Percentiles rank a stretch among this genome's conserved stretches.
Evolutionary conservation across 53 echinoderm and acorn worm species (phyloP).

Genomic region (Temnopleurus reevesii): DNA sequence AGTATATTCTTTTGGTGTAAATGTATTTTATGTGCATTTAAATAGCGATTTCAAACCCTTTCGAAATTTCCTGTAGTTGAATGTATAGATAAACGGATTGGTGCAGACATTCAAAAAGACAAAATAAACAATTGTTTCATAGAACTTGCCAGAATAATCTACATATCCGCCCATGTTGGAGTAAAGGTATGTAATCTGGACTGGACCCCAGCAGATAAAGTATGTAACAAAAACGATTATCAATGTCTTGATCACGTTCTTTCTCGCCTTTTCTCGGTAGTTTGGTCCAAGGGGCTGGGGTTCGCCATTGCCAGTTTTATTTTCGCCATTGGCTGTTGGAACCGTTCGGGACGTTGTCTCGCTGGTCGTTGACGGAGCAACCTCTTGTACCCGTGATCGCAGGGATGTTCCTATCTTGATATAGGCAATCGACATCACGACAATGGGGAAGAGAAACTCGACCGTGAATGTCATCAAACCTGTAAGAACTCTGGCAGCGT

Average conservation of each 20-base stretch:
- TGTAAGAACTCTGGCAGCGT: not conserved
- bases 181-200: not conserved
- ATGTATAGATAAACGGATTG: slow-evolving; percentile 75
- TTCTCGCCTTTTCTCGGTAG: not conserved
- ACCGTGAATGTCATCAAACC: slow-evolving; percentile 55
- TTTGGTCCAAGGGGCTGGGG: not conserved
- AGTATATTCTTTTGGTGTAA: no score
- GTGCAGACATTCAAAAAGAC: slow-evolving; percentile 64
- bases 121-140: slow-evolving; percentile 30
- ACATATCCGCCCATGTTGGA: not conserved
- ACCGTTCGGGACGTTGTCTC: not conserved
- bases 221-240: slow-evolving; percentile 29
- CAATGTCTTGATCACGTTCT: slow-evolving; percentile 39
- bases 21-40: no score
- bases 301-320: not conserved
- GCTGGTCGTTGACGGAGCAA: not conserved
- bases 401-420: slow-evolving; percentile 46
- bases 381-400: not conserved
- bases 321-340: not conserved
- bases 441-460: slow-evolving; percentile 62
- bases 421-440: slow-evolving; percentile 67
- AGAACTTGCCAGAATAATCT: slow-evolving; percentile 8
- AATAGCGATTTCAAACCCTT: slow-evolving; percentile 19
- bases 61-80: slow-evolving; percentile 58
- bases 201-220: slow-evolving; percentile 42